A percentile compares a stretch with the other conserved stretches of the same genome.
Evolutionary conservation across 2,888 invertebrate species (phyloP).

Genomic region (Thecocarcelia acutangulata): DNA sequence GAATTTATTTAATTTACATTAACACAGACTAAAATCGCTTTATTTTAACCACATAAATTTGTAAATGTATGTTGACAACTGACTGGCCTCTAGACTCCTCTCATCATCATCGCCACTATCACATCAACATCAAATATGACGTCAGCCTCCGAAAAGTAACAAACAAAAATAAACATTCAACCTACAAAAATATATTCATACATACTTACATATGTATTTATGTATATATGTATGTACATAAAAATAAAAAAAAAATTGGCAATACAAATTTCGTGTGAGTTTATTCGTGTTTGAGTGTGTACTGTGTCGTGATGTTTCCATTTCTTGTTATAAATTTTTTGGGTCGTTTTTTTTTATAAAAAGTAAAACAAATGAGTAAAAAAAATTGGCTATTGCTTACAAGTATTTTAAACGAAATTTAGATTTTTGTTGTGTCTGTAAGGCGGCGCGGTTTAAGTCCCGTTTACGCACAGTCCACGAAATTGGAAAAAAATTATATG

Average conservation of each 20-base stretch:
- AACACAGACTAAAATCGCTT: slow-evolving; percentile 28
- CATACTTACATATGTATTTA: not conserved
- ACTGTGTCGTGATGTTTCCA: slow-evolving; percentile 26
- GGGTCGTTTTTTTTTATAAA: slow-evolving; percentile 33
- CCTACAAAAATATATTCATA: slow-evolving; percentile 26
- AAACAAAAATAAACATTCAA: slow-evolving; percentile 27
- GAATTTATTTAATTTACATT: not conserved
- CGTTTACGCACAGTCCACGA: too few species aligned
- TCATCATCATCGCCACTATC: slow-evolving; percentile 44
- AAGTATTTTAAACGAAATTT: too few species aligned
- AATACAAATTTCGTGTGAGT: slow-evolving; percentile 23
- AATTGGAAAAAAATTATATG: too few species aligned
- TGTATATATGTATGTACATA: not conserved
- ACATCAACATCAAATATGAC: slow-evolving; percentile 59
- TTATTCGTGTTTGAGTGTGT: slow-evolving; percentile 12
- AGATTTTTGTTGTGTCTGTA: too few species aligned
- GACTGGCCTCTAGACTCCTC: slow-evolving; percentile 53
- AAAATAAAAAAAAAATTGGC: slow-evolving; percentile 20
- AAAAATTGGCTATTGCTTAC: too few species aligned
- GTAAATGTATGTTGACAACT: slow-evolving; percentile 44
- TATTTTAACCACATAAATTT: slow-evolving; percentile 18
- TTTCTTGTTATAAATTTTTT: slow-evolving; percentile 25
- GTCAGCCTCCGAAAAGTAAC: slow-evolving; percentile 56
- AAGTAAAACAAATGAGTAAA: not conserved
- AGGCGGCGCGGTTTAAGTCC: too few species aligned